Conservation (phyloP, 2,113 vertebrate genomes). For the Pungitius pungitius region DNA sequence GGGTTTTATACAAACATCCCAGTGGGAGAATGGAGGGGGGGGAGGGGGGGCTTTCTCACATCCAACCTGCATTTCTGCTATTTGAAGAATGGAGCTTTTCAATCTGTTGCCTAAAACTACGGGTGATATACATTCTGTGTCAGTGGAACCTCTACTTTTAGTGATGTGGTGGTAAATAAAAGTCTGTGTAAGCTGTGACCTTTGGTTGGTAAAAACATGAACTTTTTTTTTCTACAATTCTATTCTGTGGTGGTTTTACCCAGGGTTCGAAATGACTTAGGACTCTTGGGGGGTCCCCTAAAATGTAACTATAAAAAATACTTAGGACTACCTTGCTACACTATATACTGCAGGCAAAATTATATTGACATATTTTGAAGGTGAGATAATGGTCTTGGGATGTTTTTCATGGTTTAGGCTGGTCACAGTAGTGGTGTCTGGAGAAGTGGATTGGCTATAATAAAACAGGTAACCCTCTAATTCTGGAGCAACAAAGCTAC, state of each 20-base stretch:
- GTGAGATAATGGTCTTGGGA: too few relatives aligned
- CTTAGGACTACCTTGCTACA: too few relatives aligned
- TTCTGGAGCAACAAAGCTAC: too few relatives aligned
- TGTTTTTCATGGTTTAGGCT: too few relatives aligned
- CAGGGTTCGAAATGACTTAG: too few relatives aligned
- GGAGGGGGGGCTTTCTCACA: constrained; percentile 35
- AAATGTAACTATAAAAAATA: too few relatives aligned
- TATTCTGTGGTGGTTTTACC: neutral
- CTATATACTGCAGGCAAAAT: too few relatives aligned
- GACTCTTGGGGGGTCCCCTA: too few relatives aligned
- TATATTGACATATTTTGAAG: too few relatives aligned
- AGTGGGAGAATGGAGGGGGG: constrained; percentile 44
- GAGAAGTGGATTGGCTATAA: too few relatives aligned
- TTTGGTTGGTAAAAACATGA: neutral
- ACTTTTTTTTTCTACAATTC: neutral
- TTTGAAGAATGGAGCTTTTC: constrained; percentile 58
- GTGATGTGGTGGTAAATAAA: neutral
- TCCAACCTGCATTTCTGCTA: constrained; percentile 49
- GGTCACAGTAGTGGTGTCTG: too few relatives aligned
- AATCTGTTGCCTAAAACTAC: constrained; percentile 34
- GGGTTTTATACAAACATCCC: constrained; percentile 76
- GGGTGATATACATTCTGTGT: constrained; percentile 15
- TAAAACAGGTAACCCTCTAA: too few relatives aligned
- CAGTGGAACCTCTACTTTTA: neutral
- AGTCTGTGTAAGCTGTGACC: neutral